Evolutionary conservation across 1,140 invertebrate species (phyloP).

Genomic region (Orius insidiosus): DNA sequence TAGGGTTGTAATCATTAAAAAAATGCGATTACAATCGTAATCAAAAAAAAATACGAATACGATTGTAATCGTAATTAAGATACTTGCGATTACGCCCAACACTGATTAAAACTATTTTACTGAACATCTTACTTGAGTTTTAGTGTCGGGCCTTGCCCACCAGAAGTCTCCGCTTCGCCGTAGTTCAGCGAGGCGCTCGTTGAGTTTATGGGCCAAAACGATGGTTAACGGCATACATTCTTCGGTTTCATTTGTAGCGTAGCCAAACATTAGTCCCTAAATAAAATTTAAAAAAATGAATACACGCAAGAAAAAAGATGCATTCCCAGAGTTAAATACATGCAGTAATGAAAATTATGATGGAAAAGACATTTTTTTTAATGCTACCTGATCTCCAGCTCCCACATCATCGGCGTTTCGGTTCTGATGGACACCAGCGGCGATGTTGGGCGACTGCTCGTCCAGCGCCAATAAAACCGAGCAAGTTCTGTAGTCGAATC

Average conservation of each 20-base stretch:
- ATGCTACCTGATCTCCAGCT: conserved; percentile 89
- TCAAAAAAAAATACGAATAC: no score
- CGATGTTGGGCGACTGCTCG: conserved; percentile 96
- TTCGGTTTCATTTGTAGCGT: conserved; percentile 93
- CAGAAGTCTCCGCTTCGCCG: conserved; percentile 73
- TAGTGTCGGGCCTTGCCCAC: conserved; percentile 95
- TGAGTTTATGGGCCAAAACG: conserved; percentile 84
- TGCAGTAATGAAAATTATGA: no score
- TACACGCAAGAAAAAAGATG: no score
- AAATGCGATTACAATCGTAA: no score
- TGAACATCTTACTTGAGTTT: conserved; percentile 77
- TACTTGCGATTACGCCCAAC: no score
- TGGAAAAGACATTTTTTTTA: neutral
- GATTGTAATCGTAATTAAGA: no score
- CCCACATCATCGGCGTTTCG: conserved; percentile 91
- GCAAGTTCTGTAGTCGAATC: conserved; percentile 99
- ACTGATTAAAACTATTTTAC: no score
- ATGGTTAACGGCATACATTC: conserved; percentile 97
- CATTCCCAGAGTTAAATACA: no score
- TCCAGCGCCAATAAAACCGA: conserved; percentile 92
- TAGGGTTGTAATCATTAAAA: no score
- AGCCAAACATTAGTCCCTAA: conserved; percentile 82
- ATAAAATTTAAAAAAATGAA: conserved; percentile 11
- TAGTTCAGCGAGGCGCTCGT: conserved; percentile 79
- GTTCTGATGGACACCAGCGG: conserved; percentile 89